Percentiles rank a stretch among this genome's conserved stretches.
Conservation (phyloP, 2,797 vertebrate genomes). For the Hipposideros larvatus region DNA sequence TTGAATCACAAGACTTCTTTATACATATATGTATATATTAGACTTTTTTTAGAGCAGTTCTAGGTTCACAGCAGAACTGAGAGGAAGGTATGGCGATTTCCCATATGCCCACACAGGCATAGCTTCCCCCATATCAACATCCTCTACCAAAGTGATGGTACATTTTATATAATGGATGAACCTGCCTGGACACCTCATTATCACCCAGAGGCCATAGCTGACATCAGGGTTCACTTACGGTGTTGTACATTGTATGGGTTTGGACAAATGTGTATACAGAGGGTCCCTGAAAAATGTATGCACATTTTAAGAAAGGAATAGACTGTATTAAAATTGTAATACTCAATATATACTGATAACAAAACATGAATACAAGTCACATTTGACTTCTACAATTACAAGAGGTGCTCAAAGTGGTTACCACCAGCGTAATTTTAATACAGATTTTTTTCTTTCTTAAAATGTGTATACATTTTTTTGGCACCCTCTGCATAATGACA, state of each 20-base stretch:
- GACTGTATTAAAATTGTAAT: too few relatives aligned
- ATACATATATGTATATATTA: not conserved
- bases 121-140: not conserved
- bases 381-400: too few relatives aligned
- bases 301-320: too few relatives aligned
- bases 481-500: not conserved
- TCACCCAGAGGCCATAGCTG: not conserved
- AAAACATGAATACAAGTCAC: too few relatives aligned
- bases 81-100: not conserved
- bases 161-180: not conserved
- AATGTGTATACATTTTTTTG: too few relatives aligned
- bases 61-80: not conserved
- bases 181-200: not conserved
- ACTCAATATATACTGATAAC: too few relatives aligned
- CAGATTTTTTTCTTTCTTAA: too few relatives aligned
- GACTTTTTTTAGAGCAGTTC: not conserved
- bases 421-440: too few relatives aligned
- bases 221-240: not conserved
- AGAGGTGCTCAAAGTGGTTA: too few relatives aligned
- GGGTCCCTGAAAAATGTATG: too few relatives aligned
- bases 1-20: not conserved
- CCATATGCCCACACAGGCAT: too few relatives aligned
- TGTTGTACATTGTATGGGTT: not conserved
- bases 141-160: not conserved
- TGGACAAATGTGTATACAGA: too few relatives aligned